Evolutionary conservation across 2,888 invertebrate species (phyloP), one percentile per base, ranked within the genome.

Genomic region (Rotaria sp.): DNA sequence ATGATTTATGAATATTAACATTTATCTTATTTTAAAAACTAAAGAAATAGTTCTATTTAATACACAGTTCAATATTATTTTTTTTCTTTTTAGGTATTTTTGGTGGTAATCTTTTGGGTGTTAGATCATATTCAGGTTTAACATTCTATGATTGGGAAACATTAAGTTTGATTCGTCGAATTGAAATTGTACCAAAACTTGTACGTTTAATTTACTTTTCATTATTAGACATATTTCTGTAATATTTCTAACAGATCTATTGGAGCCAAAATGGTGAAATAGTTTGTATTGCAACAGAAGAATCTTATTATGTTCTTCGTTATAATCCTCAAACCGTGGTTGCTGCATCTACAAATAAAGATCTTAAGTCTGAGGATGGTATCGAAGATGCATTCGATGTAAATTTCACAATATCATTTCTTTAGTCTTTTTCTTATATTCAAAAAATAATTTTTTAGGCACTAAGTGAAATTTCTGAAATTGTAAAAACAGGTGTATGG

Each of bases 101-200:
- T 90, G 97, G 96, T 48, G 97, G 97, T 0, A 94, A 93, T 90
- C 93, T 97, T 92, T 92, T 97, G 87, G 96, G 97, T 1, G 95
- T 97, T 0, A 94, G 95, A 89, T 96, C 96, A 0, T 95, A 95
- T 24, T 95, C 96, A 84, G 96, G 96, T 0, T 93, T 97, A 89
- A 94, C 95, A 0, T 96, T 99, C 92, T 99, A 96, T 90, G 98
- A 99, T 90, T 99, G 99, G 99, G 98, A 99, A 89, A 94, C 94
- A 26, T 92, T 96, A 87, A 95, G 96, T 88, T 92, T 99, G 85
- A 93, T 99, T 59, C 93, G 99, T 87, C 94, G 98, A 84, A 98
- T 99, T 89, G 99, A 99, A 92, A 97, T 98, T 89, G 96, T 95
- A 91, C 97, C 96, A 2, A 94, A 93, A 88, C 94, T 95, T 90